These are phyloP conservation scores for Choristoneura rosaceana DNA, from an alignment of 2,888 invertebrate species.

Conservation along the genomic window DNA sequence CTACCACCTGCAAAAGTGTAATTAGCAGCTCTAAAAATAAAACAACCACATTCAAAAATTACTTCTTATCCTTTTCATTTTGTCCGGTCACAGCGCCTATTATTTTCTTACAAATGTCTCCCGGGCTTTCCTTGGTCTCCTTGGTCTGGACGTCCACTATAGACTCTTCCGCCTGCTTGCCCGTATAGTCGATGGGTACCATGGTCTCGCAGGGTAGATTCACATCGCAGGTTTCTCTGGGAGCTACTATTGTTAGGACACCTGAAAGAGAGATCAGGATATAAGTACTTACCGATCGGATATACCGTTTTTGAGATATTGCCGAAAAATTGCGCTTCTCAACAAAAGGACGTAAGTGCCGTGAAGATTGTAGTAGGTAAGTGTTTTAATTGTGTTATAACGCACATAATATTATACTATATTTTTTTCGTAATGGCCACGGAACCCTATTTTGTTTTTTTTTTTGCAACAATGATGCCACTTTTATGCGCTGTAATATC, in stretches of 20 bases:
- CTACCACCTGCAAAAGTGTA: too few relatives aligned
- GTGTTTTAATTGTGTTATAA: too few relatives aligned
- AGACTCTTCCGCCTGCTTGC: slow-evolving; percentile 25
- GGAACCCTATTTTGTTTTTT: too few relatives aligned
- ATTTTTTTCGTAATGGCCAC: too few relatives aligned
- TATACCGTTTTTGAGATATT: too few relatives aligned
- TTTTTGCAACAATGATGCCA: too few relatives aligned
- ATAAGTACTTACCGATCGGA: too few relatives aligned
- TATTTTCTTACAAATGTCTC: slow-evolving; percentile 11
- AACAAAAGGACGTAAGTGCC: too few relatives aligned
- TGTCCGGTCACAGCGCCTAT: neutral
- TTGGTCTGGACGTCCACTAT: neutral
- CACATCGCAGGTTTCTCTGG: slow-evolving; percentile 54
- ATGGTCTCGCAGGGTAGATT: slow-evolving; percentile 58
- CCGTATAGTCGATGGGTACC: slow-evolving; percentile 53
- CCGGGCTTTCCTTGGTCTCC: neutral
- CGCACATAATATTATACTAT: too few relatives aligned
- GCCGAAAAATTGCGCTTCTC: too few relatives aligned
- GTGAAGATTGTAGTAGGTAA: too few relatives aligned
- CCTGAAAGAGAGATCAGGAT: neutral
- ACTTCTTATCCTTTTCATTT: slow-evolving; percentile 7
- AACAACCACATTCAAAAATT: neutral
- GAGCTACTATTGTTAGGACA: slow-evolving; percentile 63
- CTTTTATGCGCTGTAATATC: too few relatives aligned
- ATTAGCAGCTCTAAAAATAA: neutral